Percentiles rank a stretch among this genome's conserved stretches.
Conservation (phyloP, 2,888 invertebrate genomes). For the Drosophila melanocephala region DNA sequence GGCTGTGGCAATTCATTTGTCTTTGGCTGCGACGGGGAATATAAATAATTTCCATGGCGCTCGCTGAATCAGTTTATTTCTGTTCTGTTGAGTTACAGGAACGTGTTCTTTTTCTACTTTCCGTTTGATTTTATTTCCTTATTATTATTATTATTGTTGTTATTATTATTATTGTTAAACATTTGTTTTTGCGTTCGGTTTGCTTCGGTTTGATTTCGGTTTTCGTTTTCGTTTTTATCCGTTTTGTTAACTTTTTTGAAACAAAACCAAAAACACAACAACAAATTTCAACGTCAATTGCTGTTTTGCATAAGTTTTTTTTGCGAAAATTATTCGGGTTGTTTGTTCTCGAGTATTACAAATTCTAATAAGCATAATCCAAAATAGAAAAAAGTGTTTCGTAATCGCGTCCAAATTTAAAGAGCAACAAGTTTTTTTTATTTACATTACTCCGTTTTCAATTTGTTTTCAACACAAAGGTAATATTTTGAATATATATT, state of each 20-base stretch:
- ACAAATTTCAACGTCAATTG: slow-evolving; percentile 28
- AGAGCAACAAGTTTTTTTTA: slow-evolving; percentile 51
- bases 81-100: slow-evolving; percentile 85
- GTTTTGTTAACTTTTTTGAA: slow-evolving; percentile 45
- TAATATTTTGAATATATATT: slow-evolving; percentile 16
- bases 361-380: slow-evolving; percentile 27
- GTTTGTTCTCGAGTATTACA: slow-evolving; percentile 55
- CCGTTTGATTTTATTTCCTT: slow-evolving; percentile 85
- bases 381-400: slow-evolving; percentile 65
- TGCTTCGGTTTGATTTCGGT: slow-evolving; percentile 56
- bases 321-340: slow-evolving; percentile 45
- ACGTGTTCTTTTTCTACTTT: slow-evolving; percentile 85
- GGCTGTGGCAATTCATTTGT: slow-evolving; percentile 29
- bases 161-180: slow-evolving; percentile 69
- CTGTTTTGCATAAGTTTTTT: slow-evolving; percentile 46
- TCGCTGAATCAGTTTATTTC: slow-evolving; percentile 84
- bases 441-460: slow-evolving; percentile 22
- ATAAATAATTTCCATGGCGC: slow-evolving; percentile 74
- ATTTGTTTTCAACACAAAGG: slow-evolving; percentile 18
- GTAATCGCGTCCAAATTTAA: slow-evolving; percentile 63
- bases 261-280: slow-evolving; percentile 27
- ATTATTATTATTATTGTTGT: slow-evolving; percentile 82
- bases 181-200: slow-evolving; percentile 68
- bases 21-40: slow-evolving; percentile 57
- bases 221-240: slow-evolving; percentile 60